phyloP scores from a whole-genome alignment of 30 jellyfish, hydroid and myxozoan species.

The Chrysaora quinquecirrha region DNA sequence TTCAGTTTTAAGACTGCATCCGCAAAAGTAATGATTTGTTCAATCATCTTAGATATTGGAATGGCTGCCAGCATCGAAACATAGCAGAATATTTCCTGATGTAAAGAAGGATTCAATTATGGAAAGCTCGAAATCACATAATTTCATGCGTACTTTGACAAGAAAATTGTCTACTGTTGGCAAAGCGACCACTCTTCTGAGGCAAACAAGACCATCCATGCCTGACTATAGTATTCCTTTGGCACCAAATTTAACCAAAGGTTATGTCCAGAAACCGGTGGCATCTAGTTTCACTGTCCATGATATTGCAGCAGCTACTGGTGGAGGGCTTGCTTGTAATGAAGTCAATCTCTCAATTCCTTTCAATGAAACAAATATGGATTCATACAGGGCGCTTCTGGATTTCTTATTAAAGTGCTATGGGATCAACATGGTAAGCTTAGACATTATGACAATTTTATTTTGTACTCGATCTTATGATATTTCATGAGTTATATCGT shows the following conservation, averaged over 20 bases:
- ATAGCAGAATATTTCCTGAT: slow-evolving; percentile 32
- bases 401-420: slow-evolving; percentile 60
- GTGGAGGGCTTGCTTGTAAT: slow-evolving; percentile 72
- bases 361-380: slow-evolving; percentile 32
- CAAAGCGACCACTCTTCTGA: slow-evolving; percentile 26
- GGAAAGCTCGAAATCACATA: slow-evolving; percentile 47
- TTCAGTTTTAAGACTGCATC: too few relatives aligned
- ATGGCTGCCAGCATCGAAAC: slow-evolving; percentile 68
- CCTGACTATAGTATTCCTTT: slow-evolving; percentile 52
- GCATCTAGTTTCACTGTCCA: slow-evolving; percentile 24
- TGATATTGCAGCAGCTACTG: slow-evolving; percentile 70
- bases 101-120: background rate
- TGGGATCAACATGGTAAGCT: slow-evolving; percentile 77
- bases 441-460: too few relatives aligned
- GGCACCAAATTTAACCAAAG: slow-evolving; percentile 48
- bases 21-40: too few relatives aligned
- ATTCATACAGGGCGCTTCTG: slow-evolving; percentile 42
- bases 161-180: slow-evolving; percentile 56
- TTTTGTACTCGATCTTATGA: too few relatives aligned
- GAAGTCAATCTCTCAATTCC: slow-evolving; percentile 60
- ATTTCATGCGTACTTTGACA: slow-evolving; percentile 27
- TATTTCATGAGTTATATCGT: too few relatives aligned
- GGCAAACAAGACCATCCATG: slow-evolving; percentile 34
- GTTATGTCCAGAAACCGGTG: slow-evolving; percentile 19
- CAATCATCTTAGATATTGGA: slow-evolving; percentile 38